Base-by-base conservation (phyloP, 1,140 invertebrate genomes). In the Drosophila willistoni region DNA sequence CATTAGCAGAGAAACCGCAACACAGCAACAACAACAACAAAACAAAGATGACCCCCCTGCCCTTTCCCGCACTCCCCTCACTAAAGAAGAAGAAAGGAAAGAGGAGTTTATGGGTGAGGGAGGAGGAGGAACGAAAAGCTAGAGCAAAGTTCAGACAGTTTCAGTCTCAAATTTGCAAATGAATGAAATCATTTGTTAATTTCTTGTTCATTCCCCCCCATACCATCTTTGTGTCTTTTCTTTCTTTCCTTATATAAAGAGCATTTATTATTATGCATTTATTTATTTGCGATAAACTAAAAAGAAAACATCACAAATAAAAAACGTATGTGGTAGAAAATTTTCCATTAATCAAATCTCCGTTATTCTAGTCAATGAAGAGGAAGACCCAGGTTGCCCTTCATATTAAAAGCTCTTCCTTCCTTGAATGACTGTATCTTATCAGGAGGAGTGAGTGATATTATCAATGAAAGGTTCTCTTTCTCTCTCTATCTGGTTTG, bases 1-100 rank as follows among this genome's bases (percentile, higher is more conserved):
- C 69, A 39, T 66, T 9, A 61, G 44, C 44, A 22, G 44, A 22
- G 44, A 51, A 51, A 51, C 44, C 44, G 19, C 44, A 51, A 19
- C 4, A 51, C 44, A 47, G 9, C 9, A 19, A 19, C 19, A 51
- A 51, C 29, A 29, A 19, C 19, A 51, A 51, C 29, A 29, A 19
- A 51, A 22, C 44, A 22, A 51, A 22, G 10, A 51, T 51, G 17
- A n/a, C n/a, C n/a, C n/a, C 44, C 44, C 14, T n/a, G 7, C 22
- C 22, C 22, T 25, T 25, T 25, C 22, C 22, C 1, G 0, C 19
- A n/a, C 19, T 22, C 13, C n/a, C 1, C 42, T 2, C 42, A 7
- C 29, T 29, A 3, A 4, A 25, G 29, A 36, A 36, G 10, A 36
- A 22, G 19, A 22, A 22, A 22, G 19, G 19, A 36, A 36, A 2